Base-by-base conservation (phyloP, 53 echinoderm and acorn worm species). In the Luidia sarsii region DNA sequence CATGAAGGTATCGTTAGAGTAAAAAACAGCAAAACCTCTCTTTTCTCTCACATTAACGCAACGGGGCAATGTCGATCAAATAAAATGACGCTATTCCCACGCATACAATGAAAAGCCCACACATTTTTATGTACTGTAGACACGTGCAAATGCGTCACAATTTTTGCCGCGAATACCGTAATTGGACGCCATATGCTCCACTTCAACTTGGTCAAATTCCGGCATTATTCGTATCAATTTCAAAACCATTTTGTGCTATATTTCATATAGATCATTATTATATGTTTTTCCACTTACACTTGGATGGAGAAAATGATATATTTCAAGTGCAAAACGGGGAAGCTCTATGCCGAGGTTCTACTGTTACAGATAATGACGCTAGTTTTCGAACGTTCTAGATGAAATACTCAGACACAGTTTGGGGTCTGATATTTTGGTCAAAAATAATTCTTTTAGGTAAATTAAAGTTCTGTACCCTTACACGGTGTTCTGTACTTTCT, bases 401-500 rank as follows among this genome's bases (percentile, higher is more conserved):
- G 30, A 43, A 41, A 61, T 55, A 56, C 27, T 7, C 20, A 48
- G n/a, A n/a, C 31, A 19, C 59, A 45, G 19, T 46, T 57, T 77
- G 61, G 77, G 77, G 77, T 39, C 59, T 61, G 10, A 77, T 77
- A 71, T 77, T 60, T 77, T 39, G 46, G 77, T 30, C 48, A 77
- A 30, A 28, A 77, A 60, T 30, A 61, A 59, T 60, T 61, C 61
- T 77, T 61, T 41, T 13, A 77, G 41, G 62, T 57, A 77, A 77
- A 77, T 61, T 61, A 60, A 77, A 59, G 61, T 77, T 77, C 59
- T 88, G 90, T 96, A 96, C 97, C 97, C 92, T 96, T 85, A 83
- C 82, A 87, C 82, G 86, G 88, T 90, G 87, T 90, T 93, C 87
- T 82, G 75, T 83, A 82, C 90, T 89, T 85, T 84, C 91, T 96